Evolutionary conservation across 2,797 vertebrate genomes (phyloP).

Genomic region (Microctenopoma stevenorrisi): DNA sequence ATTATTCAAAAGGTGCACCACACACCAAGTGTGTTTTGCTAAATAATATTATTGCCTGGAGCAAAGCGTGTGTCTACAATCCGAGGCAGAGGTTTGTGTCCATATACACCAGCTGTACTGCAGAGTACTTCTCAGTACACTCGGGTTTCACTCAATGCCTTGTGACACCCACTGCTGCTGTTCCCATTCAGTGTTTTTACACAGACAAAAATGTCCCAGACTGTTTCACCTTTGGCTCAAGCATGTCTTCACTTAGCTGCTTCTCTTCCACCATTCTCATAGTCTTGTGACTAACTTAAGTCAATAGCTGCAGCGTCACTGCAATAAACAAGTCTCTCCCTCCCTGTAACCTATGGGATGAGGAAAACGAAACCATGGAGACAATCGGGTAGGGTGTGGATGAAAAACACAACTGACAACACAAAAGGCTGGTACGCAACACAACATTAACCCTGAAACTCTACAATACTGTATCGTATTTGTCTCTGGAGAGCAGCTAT

Average conservation of each 20-base stretch:
- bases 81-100: not conserved
- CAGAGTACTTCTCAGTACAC: conserved; percentile 33
- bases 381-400: conserved; percentile 56
- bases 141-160: conserved; percentile 46
- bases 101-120: conserved; percentile 6
- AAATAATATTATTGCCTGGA: not conserved
- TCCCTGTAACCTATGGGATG: conserved; percentile 34
- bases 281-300: conserved; percentile 43
- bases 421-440: conserved; percentile 29
- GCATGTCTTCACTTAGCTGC: conserved; percentile 35
- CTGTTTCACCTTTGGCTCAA: conserved; percentile 39
- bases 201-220: conserved; percentile 25
- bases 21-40: not conserved
- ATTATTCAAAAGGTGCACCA: conserved; percentile 58
- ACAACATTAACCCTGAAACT: conserved; percentile 4
- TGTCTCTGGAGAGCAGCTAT: conserved; percentile 4
- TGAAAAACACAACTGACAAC: conserved; percentile 34
- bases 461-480: conserved; percentile 8
- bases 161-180: conserved; percentile 48
- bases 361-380: conserved; percentile 58
- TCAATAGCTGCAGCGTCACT: conserved; percentile 50
- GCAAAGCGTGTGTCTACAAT: not conserved
- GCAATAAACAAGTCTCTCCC: conserved; percentile 41
- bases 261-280: not conserved
- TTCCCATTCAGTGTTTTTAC: conserved; percentile 23